A percentile compares a stretch with the other conserved stretches of the same genome.
phyloP scores from a whole-genome alignment of 2,797 vertebrate genomes.

The Eurystomus glaucurus region DNA sequence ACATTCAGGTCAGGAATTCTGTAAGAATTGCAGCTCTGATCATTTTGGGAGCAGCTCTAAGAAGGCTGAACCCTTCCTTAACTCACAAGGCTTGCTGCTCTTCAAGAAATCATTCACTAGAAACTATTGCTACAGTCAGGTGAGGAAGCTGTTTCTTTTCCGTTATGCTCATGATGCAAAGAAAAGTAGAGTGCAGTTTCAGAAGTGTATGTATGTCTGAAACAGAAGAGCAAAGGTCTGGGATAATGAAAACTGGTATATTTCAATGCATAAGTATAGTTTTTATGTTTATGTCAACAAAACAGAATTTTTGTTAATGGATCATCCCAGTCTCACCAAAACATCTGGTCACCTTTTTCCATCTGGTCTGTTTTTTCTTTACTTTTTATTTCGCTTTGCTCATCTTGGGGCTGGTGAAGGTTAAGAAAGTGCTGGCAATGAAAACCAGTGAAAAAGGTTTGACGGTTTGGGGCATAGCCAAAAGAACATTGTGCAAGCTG shows the following conservation, averaged over 20 bases:
- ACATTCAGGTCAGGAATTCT: background rate
- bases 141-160: background rate
- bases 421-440: slow-evolving; percentile 65
- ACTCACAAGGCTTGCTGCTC: background rate
- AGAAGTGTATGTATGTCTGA: background rate
- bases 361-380: slow-evolving; percentile 37
- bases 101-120: background rate
- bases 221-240: background rate
- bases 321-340: slow-evolving; percentile 1
- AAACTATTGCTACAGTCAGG: background rate
- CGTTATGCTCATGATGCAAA: background rate
- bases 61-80: background rate
- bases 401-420: slow-evolving; percentile 17
- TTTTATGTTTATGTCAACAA: slow-evolving; percentile 27
- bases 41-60: background rate
- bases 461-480: slow-evolving; percentile 61
- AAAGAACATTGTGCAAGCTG: slow-evolving; percentile 45
- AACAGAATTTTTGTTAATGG: background rate
- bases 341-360: slow-evolving; percentile 71
- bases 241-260: slow-evolving; percentile 1
- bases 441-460: slow-evolving; percentile 39
- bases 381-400: slow-evolving; percentile 12
- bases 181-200: background rate
- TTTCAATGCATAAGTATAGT: slow-evolving; percentile 5
- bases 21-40: background rate